Percentiles rank a stretch among this genome's conserved stretches.
Conservation (phyloP, 2,888 invertebrate genomes). For the Monoplex corrugatus region DNA sequence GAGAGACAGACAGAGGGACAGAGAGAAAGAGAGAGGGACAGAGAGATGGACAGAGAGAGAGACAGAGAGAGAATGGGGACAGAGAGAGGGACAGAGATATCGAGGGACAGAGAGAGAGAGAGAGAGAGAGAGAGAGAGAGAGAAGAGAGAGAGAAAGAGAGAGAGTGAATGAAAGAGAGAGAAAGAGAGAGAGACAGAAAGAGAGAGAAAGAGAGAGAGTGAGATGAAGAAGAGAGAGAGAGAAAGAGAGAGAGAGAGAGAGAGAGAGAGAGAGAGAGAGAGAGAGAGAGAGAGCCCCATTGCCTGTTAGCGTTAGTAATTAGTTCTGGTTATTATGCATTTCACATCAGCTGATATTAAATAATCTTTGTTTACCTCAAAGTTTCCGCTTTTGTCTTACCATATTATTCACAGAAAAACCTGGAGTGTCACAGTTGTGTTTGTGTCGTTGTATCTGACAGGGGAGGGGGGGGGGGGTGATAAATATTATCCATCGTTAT, state of each 20-base stretch:
- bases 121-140: background rate
- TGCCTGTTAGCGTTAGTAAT: background rate
- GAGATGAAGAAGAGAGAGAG: background rate
- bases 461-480: too few relatives aligned
- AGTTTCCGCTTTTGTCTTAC: background rate
- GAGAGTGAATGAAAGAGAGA: background rate
- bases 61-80: too few relatives aligned
- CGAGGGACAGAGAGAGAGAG: background rate
- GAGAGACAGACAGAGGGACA: too few relatives aligned
- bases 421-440: background rate
- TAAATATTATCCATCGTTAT: too few relatives aligned
- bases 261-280: background rate
- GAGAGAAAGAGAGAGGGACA: too few relatives aligned
- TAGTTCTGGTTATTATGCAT: background rate
- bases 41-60: too few relatives aligned
- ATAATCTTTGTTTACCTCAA: background rate
- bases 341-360: background rate
- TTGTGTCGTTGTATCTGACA: too few relatives aligned
- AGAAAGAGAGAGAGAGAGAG: background rate
- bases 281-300: background rate
- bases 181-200: background rate
- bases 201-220: slow-evolving; percentile 27
- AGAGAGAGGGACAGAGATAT: too few relatives aligned
- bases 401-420: background rate
- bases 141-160: background rate